These are phyloP conservation scores for Poecilia velifera DNA, from an alignment of 2,797 vertebrate species.

Conservation along the genomic window DNA sequence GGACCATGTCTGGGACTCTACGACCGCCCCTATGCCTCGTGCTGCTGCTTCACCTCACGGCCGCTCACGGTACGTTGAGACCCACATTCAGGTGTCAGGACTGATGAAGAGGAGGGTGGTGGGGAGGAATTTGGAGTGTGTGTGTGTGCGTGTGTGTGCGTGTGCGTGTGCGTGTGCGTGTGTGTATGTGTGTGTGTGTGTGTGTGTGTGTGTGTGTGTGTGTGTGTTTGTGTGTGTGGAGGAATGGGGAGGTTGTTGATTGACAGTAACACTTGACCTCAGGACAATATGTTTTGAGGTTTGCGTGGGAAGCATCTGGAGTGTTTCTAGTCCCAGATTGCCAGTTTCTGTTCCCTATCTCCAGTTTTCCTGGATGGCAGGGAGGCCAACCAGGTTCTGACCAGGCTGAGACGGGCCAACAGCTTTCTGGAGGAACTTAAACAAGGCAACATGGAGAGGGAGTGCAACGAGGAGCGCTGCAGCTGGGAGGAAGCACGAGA, in stretches of 20 bases:
- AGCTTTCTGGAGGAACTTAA: constrained; percentile 84
- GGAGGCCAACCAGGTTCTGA: constrained; percentile 81
- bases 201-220: neutral
- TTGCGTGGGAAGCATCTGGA: neutral
- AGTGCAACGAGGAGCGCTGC: constrained; percentile 90
- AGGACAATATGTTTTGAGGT: neutral
- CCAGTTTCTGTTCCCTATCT: neutral
- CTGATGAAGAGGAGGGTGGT: neutral
- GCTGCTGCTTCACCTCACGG: constrained; percentile 49
- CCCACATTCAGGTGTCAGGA: neutral
- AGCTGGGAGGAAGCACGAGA: constrained; percentile 90
- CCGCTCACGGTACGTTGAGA: constrained; percentile 54
- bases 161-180: too few relatives aligned
- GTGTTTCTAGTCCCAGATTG: neutral
- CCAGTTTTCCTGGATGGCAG: constrained; percentile 85
- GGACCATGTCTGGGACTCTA: constrained; percentile 52
- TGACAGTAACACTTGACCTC: constrained; percentile 41
- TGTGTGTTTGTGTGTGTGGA: neutral
- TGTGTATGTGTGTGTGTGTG: neutral
- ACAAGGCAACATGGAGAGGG: constrained; percentile 90
- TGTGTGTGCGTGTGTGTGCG: too few relatives aligned
- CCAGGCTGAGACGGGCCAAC: constrained; percentile 86
- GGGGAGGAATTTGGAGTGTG: neutral
- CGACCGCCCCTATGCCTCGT: constrained; percentile 22
- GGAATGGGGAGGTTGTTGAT: neutral